Base-by-base conservation (phyloP, 2,113 vertebrate genomes). In the Thomomys bottae region DNA sequence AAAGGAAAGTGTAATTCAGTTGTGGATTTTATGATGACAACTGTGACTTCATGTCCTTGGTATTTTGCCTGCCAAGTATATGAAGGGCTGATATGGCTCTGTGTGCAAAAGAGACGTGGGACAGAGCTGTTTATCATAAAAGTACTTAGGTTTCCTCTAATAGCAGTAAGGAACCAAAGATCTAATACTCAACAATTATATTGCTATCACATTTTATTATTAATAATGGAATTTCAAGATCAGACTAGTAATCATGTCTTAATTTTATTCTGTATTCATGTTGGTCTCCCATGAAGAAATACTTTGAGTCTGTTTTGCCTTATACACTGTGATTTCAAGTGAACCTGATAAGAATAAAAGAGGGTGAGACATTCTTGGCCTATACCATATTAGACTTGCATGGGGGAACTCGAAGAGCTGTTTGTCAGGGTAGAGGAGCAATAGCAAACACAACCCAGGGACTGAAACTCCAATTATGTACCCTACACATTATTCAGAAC, bases 1-100 rank as follows among this genome's bases (percentile, higher is more conserved):
- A 90, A 88, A 92, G 78, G 82, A 71, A 92, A 91, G 68, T 72
- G 28, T 91, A 94, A 94, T 92, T 95, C 30, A 88, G 76, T 92
- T 88, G 82, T 88, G 34, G 42, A 57, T 95, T 63, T 32, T 64
- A 80, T 9, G 59, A 80, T 95, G 86, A 90, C 83, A 90, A 81
- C 83, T 93, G 92, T 57, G 86, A 95, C 83, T 91, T 85, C 32
- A 15, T 7, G 59, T 85, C 75, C 86, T 95, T 95, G 90, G 90
- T 92, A 92, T 76, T 92, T 87, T 90, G 83, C 87, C 92, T 94
- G 73, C 61, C 61, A 42, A 92, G 49, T 71, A 57, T 78, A 68
- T 32, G 45, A 94, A 77, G 78, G 75, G 92, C 78, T 26, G 49
- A 54, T 32, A 23, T 30, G 32, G 42, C 20, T 87, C 78, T 54